Base-by-base conservation (phyloP, 2,797 vertebrate genomes). In the Lagodon rhomboides region DNA sequence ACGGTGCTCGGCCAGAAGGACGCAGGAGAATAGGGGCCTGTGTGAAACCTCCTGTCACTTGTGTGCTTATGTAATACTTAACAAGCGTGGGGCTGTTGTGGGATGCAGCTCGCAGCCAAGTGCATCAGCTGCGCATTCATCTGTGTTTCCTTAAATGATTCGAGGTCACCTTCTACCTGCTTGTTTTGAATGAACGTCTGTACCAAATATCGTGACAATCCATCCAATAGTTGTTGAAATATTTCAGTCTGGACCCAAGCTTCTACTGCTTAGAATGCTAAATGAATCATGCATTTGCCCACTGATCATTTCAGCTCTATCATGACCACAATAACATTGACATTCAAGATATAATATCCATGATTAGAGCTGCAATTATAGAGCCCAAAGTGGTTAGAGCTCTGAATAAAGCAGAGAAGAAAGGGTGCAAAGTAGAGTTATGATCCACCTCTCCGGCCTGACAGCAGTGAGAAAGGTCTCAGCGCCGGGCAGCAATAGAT, bases 21-120 rank as follows among this genome's bases (percentile, higher is more conserved):
- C 80, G 30, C 75, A n/a, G 85, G 85, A 93, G 89, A 93, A 91
- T 87, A 67, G 4, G 83, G 66, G 74, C 82, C 79, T 87, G 88
- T 91, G 89, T 92, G 67, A 87, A 87, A 77, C 80, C 87, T 64
- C 69, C 77, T 66, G 77, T 90, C 87, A 88, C 85, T 87, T 83
- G 85, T 80, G 64, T 20, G 84, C 88, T 91, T 88, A 91, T 68
- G 83, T 63, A 91, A 92, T 51, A 58, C 66, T 72, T 59, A 83
- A 90, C 87, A 86, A 58, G 77, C 63, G 72, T 44, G 64, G 41
- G 79, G 46, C 82, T 83, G 87, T 86, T 72, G 69, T 10, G 71
- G 61, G 75, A 49, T 50, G 62, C 55, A 64, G 81, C 67, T 71
- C 47, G 54, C 65, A 53, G 85, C 80, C 82, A 82, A 87, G 70